Evolutionary conservation across 1,140 invertebrate genomes (phyloP).

Genomic region (Aphaenogaster rudis): DNA sequence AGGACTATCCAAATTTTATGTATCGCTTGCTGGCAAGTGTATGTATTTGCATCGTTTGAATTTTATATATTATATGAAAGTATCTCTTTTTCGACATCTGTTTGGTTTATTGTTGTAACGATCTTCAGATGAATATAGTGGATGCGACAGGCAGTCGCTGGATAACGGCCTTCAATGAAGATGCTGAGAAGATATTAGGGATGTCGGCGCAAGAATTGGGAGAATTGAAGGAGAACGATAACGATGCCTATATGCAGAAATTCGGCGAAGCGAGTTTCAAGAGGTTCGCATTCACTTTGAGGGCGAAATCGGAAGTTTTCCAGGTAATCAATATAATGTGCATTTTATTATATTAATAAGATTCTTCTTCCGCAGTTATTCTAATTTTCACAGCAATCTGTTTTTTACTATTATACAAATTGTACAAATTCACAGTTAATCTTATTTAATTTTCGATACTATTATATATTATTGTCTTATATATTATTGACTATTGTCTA

Average conservation of each 20-base stretch:
- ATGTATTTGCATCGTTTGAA: slow-evolving; percentile 83
- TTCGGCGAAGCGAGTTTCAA: slow-evolving; percentile 93
- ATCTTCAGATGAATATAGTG: slow-evolving; percentile 90
- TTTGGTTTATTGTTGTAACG: slow-evolving; percentile 67
- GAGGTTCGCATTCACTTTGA: slow-evolving; percentile 93
- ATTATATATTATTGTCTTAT: neutral
- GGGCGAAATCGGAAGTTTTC: slow-evolving; percentile 96
- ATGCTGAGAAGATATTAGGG: slow-evolving; percentile 93
- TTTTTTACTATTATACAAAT: slow-evolving; percentile 15
- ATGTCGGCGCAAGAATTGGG: slow-evolving; percentile 93
- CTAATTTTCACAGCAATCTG: neutral
- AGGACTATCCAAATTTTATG: slow-evolving; percentile 94
- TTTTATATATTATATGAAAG: neutral
- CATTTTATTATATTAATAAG: slow-evolving; percentile 22
- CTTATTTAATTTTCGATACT: slow-evolving; percentile 30
- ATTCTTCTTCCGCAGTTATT: neutral
- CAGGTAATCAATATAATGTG: slow-evolving; percentile 84
- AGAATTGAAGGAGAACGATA: slow-evolving; percentile 89
- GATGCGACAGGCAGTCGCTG: slow-evolving; percentile 94
- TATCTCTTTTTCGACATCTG: slow-evolving; percentile 28
- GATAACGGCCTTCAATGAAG: slow-evolving; percentile 96
- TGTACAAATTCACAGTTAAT: neutral
- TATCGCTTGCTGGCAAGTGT: slow-evolving; percentile 94
- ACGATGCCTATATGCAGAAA: slow-evolving; percentile 88
- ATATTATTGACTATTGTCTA: neutral